Evolutionary conservation across 2,113 vertebrate genomes (phyloP).

Genomic region (Trachemys scripta): DNA sequence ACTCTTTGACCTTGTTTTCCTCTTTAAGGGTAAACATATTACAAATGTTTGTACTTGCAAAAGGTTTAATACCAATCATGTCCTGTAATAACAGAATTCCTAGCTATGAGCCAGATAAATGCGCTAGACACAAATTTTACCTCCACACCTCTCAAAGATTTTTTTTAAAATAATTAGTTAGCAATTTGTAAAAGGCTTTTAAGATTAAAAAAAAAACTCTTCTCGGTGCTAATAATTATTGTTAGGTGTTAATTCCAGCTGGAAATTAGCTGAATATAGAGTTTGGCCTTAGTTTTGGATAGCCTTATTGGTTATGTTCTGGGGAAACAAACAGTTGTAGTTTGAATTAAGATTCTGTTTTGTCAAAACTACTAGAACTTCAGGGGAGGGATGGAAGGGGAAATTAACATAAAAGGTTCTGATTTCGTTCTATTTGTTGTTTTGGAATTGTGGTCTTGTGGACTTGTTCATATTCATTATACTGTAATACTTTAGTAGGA

Average conservation of each 20-base stretch:
- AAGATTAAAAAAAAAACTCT: neutral
- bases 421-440: neutral
- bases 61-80: neutral
- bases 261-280: neutral
- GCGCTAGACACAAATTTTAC: rapidly evolving
- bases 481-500: neutral
- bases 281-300: neutral
- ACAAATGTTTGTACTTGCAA: neutral
- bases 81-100: neutral
- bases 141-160: neutral
- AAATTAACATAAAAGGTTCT: neutral
- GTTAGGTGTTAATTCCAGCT: neutral
- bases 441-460: neutral
- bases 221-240: neutral
- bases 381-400: neutral
- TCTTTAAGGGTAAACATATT: neutral
- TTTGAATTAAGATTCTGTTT: neutral
- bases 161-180: neutral
- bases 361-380: neutral
- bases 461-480: neutral
- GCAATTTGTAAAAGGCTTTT: neutral
- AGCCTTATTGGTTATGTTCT: neutral
- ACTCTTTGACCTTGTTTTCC: neutral
- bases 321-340: neutral
- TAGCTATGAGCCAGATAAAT: neutral